phyloP scores from a whole-genome alignment of 2,888 invertebrate genomes.

The Cinara cedri region DNA sequence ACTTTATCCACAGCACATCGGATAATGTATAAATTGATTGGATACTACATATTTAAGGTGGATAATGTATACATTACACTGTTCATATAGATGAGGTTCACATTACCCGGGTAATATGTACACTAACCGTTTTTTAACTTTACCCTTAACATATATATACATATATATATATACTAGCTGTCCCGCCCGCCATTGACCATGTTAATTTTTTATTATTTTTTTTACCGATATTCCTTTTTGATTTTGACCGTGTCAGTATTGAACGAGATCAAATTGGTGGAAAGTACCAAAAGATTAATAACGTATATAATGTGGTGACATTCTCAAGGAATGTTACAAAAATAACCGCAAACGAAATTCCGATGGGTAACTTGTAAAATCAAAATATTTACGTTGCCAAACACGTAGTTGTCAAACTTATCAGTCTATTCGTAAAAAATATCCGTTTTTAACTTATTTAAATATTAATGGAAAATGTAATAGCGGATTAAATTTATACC shows the following conservation, averaged over 20 bases:
- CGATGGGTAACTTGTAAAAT: not conserved
- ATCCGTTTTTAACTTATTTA: not conserved
- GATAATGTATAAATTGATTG: not conserved
- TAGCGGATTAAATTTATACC: not conserved
- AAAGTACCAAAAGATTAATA: too few relatives aligned
- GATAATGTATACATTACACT: too few relatives aligned
- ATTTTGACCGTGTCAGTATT: too few relatives aligned
- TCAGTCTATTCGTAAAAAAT: conserved; percentile 2
- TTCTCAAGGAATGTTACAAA: conserved; percentile 5
- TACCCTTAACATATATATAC: too few relatives aligned
- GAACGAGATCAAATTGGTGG: too few relatives aligned
- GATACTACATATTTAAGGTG: not conserved
- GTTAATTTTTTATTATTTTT: too few relatives aligned
- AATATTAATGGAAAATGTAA: conserved; percentile 1
- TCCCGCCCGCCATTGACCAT: too few relatives aligned
- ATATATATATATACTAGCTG: too few relatives aligned
- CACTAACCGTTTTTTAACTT: too few relatives aligned
- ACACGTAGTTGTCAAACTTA: conserved; percentile 6
- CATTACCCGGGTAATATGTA: too few relatives aligned
- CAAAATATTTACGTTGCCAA: conserved; percentile 10
- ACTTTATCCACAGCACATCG: not conserved
- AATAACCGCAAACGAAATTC: conserved; percentile 2
- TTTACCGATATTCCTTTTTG: too few relatives aligned
- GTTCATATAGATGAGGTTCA: too few relatives aligned
- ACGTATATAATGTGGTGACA: not conserved